Base-by-base conservation (phyloP, 1,140 invertebrate species). In the Saccostrea cuccullata region DNA sequence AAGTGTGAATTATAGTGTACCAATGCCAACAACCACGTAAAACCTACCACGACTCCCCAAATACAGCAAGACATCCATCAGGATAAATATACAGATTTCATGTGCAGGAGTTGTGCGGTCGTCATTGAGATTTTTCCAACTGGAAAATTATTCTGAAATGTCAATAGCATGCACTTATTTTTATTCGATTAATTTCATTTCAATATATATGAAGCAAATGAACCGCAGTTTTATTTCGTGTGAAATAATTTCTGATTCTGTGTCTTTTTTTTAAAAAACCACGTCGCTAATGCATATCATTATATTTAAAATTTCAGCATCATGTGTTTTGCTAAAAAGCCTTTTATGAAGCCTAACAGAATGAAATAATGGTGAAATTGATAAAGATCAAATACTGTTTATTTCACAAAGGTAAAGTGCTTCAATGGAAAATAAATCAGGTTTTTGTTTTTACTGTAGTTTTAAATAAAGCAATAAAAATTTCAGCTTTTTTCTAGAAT, bases 171-270 rank as follows among this genome's bases (percentile, higher is more conserved):
- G 26, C 12, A 77, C 17, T 64, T 64, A 20, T 64, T 64, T 64
- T 64, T 60, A 60, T n/a, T 64, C 58, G n/a, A 36, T 26, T 36
- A 12, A 77, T 77, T 77, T 30, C 70, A 77, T 77, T 77, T 77
- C 26, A 15, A 30, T 77, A 77, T 47, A 47, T 77, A 17, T 30
- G 15, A 36, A 77, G 23, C 70, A 77, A 77, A 77, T 40, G 70
- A 77, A 77, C 11, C 70, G 70, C 70, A 77, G 30, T 9, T 77
- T 77, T 36, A 77, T 77, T 30, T 77, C 70, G 26, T 36, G 70
- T 77, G 30, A 77, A 30, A 3, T 77, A 17, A 77, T 40, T 77
- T 77, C 70, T 30, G n/a, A 64, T 64, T 64, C n/a, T 64, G n/a
- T n/a, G n/a, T 20, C 17, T 17, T n/a, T n/a, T n/a, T 64, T 64